Conservation (phyloP, 2,113 vertebrate species). For the Pseudonaja textilis region DNA sequence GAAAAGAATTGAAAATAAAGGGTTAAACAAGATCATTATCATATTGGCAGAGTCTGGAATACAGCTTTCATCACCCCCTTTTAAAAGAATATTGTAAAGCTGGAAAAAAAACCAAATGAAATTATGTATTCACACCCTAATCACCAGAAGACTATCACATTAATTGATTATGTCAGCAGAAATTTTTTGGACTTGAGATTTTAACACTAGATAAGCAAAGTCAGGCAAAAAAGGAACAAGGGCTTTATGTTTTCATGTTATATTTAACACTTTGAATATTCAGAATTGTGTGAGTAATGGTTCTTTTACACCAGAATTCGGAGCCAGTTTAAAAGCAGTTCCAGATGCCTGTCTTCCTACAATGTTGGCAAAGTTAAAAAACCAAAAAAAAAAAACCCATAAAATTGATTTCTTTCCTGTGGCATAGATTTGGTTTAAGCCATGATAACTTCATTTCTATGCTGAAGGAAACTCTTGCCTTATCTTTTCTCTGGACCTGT, state of each 20-base stretch:
- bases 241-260: not conserved
- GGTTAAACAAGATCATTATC: not conserved
- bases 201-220: not conserved
- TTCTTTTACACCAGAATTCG: not conserved
- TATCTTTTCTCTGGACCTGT: not conserved
- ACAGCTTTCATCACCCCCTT: not conserved
- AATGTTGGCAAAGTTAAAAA: not conserved
- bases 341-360: not conserved
- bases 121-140: not conserved
- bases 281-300: not conserved
- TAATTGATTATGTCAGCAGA: not conserved
- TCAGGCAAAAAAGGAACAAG: not conserved
- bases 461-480: not conserved
- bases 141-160: not conserved
- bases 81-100: not conserved
- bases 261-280: not conserved
- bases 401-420: not conserved
- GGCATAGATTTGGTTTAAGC: not conserved
- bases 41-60: not conserved
- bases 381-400: not conserved
- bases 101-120: not conserved
- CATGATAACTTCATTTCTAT: not conserved
- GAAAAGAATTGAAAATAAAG: not conserved
- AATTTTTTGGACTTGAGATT: not conserved
- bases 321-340: not conserved